Conservation (phyloP, 2,113 vertebrate species). For the Oplegnathus fasciatus region DNA sequence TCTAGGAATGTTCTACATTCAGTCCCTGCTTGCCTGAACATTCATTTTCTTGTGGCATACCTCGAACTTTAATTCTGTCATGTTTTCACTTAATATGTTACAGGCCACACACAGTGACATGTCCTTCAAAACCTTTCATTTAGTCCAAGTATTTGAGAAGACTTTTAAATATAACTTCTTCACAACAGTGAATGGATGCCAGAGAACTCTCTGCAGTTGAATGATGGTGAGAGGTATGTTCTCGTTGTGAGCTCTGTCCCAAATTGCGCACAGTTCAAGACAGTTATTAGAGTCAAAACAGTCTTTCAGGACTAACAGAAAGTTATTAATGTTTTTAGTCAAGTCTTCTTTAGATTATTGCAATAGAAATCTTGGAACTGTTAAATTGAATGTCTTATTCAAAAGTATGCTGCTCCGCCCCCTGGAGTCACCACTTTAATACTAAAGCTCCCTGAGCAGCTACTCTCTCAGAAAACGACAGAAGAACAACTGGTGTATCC, state of each 20-base stretch:
- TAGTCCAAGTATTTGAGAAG: background rate
- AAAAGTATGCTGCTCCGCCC: background rate
- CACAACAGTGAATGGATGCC: background rate
- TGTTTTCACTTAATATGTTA: background rate
- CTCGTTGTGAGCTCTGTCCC: background rate
- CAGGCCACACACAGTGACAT: background rate
- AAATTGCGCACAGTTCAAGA: background rate
- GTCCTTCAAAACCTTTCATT: too few species aligned
- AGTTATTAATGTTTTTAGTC: background rate
- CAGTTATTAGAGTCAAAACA: background rate
- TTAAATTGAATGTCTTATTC: background rate
- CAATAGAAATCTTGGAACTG: too few species aligned
- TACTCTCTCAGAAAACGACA: background rate
- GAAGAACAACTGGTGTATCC: background rate
- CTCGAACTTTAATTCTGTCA: background rate
- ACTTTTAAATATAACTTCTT: background rate
- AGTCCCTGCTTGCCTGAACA: background rate
- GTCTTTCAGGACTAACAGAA: background rate
- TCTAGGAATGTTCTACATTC: background rate
- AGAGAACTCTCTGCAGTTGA: background rate
- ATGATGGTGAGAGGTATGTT: background rate
- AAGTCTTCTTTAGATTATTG: too few species aligned
- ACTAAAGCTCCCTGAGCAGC: background rate
- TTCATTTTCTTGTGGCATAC: background rate
- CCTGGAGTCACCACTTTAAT: background rate